Conservation (phyloP, 2,797 vertebrate species). For the Hyperoplus immaculatus region DNA sequence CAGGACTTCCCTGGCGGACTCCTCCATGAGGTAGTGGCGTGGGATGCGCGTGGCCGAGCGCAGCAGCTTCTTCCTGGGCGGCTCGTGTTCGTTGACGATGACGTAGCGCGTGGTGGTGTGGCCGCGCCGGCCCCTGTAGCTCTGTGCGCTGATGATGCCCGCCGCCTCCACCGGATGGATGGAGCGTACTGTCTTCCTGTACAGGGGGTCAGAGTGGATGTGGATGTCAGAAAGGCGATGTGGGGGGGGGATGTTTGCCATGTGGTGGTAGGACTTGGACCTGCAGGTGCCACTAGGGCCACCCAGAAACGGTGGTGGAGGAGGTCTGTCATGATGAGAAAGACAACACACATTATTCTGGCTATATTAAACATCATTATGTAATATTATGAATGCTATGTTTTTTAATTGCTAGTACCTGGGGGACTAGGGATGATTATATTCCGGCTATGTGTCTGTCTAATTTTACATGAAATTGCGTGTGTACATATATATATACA, state of each 20-base stretch:
- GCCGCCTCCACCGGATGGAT: conserved; percentile 66
- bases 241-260: conserved; percentile 73
- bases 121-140: conserved; percentile 75
- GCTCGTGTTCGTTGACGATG: conserved; percentile 88
- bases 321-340: conserved; percentile 79
- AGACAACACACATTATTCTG: conserved; percentile 43
- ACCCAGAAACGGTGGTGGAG: conserved; percentile 60
- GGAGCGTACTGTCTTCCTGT: conserved; percentile 85
- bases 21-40: conserved; percentile 86
- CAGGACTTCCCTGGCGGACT: conserved; percentile 79
- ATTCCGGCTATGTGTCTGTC: too few species aligned
- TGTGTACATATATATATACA: too few species aligned
- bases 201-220: conserved; percentile 88
- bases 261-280: conserved; percentile 84
- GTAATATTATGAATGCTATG: background rate
- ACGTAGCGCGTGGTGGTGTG: conserved; percentile 86
- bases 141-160: conserved; percentile 75
- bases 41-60: conserved; percentile 86
- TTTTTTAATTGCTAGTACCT: background rate
- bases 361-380: background rate
- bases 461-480: too few species aligned
- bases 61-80: conserved; percentile 84
- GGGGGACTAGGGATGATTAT: too few species aligned
- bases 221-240: conserved; percentile 72
- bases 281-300: conserved; percentile 81